phyloP scores from a whole-genome alignment of 2,888 invertebrate species.

The Dicranocentrus wangi region DNA sequence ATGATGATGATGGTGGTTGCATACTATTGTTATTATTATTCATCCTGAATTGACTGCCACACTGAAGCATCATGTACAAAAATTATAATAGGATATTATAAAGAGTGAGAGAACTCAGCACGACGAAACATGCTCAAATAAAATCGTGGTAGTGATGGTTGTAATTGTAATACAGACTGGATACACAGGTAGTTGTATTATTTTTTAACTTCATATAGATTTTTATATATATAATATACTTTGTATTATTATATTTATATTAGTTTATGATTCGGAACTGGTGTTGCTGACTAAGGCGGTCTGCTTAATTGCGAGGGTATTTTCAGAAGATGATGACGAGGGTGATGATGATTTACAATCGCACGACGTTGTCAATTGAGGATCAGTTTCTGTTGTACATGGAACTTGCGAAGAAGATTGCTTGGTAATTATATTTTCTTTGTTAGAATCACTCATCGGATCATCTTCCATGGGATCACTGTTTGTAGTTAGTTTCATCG shows the following conservation, averaged over 20 bases:
- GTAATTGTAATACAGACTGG: conserved; percentile 62
- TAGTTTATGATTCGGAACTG: conserved; percentile 66
- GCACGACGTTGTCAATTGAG: conserved; percentile 60
- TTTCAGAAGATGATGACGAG: conserved; percentile 55
- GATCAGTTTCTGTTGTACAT: conserved; percentile 66
- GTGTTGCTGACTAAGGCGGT: conserved; percentile 67
- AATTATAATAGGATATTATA: conserved; percentile 55
- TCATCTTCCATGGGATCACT: conserved; percentile 72
- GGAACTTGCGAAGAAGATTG: conserved; percentile 65
- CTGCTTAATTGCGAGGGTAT: conserved; percentile 66
- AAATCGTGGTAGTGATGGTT: conserved; percentile 56
- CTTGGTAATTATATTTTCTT: conserved; percentile 72
- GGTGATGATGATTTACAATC: conserved; percentile 59
- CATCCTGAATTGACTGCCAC: conserved; percentile 58
- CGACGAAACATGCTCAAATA: conserved; percentile 52
- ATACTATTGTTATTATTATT: too few species aligned
- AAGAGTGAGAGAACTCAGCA: conserved; percentile 56
- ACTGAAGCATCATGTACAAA: conserved; percentile 59
- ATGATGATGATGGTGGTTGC: conserved; percentile 33
- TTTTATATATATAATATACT: conserved; percentile 46
- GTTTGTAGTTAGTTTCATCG: conserved; percentile 72
- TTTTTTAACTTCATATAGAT: conserved; percentile 40
- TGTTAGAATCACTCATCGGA: conserved; percentile 72
- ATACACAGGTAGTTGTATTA: conserved; percentile 61
- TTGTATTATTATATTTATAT: conserved; percentile 46